These are phyloP conservation scores for Oscheius sp. DNA, from an alignment of 2,888 invertebrate species.

Conservation along the genomic window DNA sequence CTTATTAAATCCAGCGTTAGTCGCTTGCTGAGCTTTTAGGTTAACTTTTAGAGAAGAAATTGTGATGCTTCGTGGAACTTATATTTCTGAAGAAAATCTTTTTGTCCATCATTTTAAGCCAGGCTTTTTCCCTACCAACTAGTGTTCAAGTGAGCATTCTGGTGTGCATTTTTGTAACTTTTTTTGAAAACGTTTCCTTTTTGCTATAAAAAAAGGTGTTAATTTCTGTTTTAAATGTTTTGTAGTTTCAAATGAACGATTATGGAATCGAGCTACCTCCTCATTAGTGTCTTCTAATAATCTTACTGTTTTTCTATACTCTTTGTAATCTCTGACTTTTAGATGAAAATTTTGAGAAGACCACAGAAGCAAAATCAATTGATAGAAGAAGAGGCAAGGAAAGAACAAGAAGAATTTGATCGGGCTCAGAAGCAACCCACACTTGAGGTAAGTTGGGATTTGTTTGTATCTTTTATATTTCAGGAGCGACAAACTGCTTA, in stretches of 20 bases:
- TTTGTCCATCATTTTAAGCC: slow-evolving; percentile 27
- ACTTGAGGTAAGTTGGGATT: slow-evolving; percentile 11
- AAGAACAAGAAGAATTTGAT: slow-evolving; percentile 7
- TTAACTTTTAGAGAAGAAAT: slow-evolving; percentile 4
- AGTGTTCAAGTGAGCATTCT: background rate
- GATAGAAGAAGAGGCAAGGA: slow-evolving; percentile 6
- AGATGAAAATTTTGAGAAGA: slow-evolving; percentile 31
- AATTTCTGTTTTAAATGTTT: slow-evolving; percentile 2
- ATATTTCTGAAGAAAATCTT: slow-evolving; percentile 4
- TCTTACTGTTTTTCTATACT: no score
- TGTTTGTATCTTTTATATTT: slow-evolving; percentile 8
- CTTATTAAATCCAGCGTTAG: slow-evolving; percentile 12
- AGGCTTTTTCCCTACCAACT: background rate
- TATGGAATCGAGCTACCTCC: no score
- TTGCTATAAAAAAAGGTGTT: background rate
- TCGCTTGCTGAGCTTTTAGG: background rate
- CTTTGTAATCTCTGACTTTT: no score
- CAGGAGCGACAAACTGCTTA: slow-evolving; percentile 47
- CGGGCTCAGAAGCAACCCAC: slow-evolving; percentile 4
- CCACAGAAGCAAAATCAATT: slow-evolving; percentile 2
- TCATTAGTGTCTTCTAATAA: no score
- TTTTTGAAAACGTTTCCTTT: background rate
- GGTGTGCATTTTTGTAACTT: background rate
- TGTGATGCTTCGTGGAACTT: slow-evolving; percentile 22
- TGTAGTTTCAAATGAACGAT: slow-evolving; percentile 17